Evolutionary conservation across 2,113 vertebrate species (phyloP).

Genomic region (Dasyurus viverrinus): DNA sequence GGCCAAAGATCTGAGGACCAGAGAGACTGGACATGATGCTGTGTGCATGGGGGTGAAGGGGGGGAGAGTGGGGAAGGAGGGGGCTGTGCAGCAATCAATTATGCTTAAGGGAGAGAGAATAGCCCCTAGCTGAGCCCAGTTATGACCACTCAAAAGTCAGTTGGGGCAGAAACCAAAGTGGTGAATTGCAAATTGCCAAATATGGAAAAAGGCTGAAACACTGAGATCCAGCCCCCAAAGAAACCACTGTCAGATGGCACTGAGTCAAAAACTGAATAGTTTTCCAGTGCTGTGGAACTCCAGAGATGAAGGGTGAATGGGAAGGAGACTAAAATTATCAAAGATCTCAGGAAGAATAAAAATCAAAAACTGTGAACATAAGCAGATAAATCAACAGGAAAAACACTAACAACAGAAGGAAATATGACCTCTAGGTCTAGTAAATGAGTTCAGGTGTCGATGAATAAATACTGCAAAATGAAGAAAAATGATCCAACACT

Average conservation of each 20-base stretch:
- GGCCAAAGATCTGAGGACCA: background rate
- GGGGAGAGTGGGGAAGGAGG: too few relatives aligned
- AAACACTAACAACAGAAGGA: background rate
- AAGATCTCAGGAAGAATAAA: background rate
- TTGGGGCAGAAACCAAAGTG: background rate
- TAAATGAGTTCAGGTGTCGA: background rate
- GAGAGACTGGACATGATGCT: background rate
- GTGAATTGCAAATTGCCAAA: background rate
- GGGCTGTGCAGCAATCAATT: background rate
- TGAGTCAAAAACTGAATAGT: background rate
- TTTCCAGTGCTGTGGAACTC: background rate
- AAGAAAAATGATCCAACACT: background rate
- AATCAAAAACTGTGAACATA: background rate
- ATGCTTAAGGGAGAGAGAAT: background rate
- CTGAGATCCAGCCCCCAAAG: background rate
- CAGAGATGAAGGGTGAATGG: background rate
- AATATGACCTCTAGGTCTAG: background rate
- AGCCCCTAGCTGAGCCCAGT: background rate
- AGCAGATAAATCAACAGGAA: background rate
- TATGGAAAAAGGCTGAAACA: background rate
- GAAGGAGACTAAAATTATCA: background rate
- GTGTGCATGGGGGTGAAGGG: background rate
- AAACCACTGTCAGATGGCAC: background rate
- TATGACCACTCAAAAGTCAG: background rate
- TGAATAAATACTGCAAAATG: background rate